phyloP scores from a whole-genome alignment of 2,888 invertebrate species.

The Erynnis tages region DNA sequence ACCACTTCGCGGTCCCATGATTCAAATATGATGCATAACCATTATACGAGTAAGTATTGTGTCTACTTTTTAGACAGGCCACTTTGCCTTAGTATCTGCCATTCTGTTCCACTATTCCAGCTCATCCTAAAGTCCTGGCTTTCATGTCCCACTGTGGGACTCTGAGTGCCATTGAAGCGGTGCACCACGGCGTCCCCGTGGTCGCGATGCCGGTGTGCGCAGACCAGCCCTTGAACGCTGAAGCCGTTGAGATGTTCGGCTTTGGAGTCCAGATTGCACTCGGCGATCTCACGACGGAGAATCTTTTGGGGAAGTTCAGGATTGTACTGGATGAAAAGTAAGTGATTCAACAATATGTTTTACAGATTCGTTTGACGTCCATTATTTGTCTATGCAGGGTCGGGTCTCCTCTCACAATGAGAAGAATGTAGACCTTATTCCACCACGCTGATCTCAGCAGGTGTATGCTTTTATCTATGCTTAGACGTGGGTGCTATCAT shows the following conservation, averaged over 20 bases:
- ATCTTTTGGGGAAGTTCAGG: slow-evolving; percentile 54
- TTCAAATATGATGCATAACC: too few relatives aligned
- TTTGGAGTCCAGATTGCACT: slow-evolving; percentile 55
- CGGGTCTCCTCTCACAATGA: too few relatives aligned
- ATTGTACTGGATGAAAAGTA: slow-evolving; percentile 60
- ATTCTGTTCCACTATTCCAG: slow-evolving; percentile 42
- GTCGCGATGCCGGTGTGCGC: slow-evolving; percentile 72
- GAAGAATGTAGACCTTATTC: too few relatives aligned
- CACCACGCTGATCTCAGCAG: too few relatives aligned
- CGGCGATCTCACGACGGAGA: slow-evolving; percentile 39
- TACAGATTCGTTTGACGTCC: not conserved
- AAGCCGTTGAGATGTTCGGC: slow-evolving; percentile 57
- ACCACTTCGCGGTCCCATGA: too few relatives aligned
- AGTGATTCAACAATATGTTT: not conserved
- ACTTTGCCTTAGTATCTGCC: too few relatives aligned
- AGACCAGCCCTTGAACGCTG: slow-evolving; percentile 71
- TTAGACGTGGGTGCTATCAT: too few relatives aligned
- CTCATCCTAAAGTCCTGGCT: slow-evolving; percentile 68
- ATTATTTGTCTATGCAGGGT: not conserved
- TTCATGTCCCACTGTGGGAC: slow-evolving; percentile 74
- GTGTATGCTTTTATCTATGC: too few relatives aligned
- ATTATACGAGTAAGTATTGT: too few relatives aligned
- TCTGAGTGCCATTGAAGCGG: slow-evolving; percentile 68
- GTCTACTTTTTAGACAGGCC: too few relatives aligned
- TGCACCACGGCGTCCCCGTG: slow-evolving; percentile 69